Percentiles rank a stretch among this genome's conserved stretches.
phyloP scores from a whole-genome alignment of 2,888 invertebrate genomes.

The Orgyia antiqua region DNA sequence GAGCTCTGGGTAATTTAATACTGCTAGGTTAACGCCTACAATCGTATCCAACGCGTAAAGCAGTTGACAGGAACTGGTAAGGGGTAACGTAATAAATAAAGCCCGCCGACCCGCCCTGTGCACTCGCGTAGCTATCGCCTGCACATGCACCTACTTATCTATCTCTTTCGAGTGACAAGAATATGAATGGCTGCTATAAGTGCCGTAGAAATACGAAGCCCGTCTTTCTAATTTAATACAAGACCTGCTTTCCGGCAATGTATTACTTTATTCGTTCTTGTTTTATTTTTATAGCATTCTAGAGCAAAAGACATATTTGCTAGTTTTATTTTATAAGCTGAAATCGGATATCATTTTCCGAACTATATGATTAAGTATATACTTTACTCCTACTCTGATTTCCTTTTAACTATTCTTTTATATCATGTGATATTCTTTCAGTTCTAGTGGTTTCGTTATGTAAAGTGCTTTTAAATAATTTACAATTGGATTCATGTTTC shows the following conservation, averaged over 20 bases:
- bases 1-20: slow-evolving; percentile 52
- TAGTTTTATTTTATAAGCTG: no score
- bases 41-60: slow-evolving; percentile 57
- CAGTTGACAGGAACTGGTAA: slow-evolving; percentile 40
- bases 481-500: no score
- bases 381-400: no score
- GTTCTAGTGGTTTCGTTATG: no score
- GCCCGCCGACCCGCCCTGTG: slow-evolving; percentile 28
- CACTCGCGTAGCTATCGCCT: slow-evolving; percentile 18
- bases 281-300: slow-evolving; percentile 10
- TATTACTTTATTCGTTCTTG: slow-evolving; percentile 3
- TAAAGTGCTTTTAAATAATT: no score
- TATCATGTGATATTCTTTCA: no score
- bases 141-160: slow-evolving; percentile 19
- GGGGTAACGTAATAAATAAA: slow-evolving; percentile 57
- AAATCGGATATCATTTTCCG: no score
- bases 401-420: no score
- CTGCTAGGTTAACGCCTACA: slow-evolving; percentile 47
- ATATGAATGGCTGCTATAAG: slow-evolving; percentile 18
- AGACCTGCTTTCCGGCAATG: no score
- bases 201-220: slow-evolving; percentile 12
- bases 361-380: no score
- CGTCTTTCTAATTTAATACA: slow-evolving; percentile 8
- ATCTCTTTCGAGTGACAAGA: slow-evolving; percentile 14
- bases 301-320: no score